Evolutionary conservation across 2,797 vertebrate species (phyloP).

Genomic region (Macropus fuliginosus): DNA sequence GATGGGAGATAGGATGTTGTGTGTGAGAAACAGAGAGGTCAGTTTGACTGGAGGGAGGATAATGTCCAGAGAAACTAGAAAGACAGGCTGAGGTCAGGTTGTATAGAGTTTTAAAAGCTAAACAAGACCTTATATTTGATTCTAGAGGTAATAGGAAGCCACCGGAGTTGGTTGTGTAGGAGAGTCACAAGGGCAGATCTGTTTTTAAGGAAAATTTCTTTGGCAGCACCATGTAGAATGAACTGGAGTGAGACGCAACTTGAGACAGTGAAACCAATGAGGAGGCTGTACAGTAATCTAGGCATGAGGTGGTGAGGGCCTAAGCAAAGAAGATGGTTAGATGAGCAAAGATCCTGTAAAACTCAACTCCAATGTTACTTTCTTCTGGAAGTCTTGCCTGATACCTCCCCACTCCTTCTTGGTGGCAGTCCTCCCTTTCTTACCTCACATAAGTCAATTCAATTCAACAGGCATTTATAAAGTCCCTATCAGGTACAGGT

Average conservation of each 20-base stretch:
- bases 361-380: background rate
- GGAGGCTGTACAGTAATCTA: background rate
- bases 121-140: background rate
- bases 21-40: background rate
- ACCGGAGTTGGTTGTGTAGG: background rate
- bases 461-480: slow-evolving; percentile 39
- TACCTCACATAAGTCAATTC: slow-evolving; percentile 29
- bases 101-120: background rate
- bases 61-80: background rate
- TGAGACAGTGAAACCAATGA: background rate
- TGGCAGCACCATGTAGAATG: background rate
- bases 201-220: slow-evolving; percentile 6
- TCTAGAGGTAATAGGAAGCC: background rate
- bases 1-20: background rate
- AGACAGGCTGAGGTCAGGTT: background rate
- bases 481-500: background rate
- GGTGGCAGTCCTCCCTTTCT: background rate
- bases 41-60: background rate
- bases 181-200: background rate
- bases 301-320: background rate
- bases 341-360: background rate
- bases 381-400: background rate
- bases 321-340: background rate
- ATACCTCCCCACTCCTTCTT: background rate
- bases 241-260: background rate